Evolutionary conservation across 2,113 vertebrate genomes (phyloP).

Genomic region (Callionymus lyra): DNA sequence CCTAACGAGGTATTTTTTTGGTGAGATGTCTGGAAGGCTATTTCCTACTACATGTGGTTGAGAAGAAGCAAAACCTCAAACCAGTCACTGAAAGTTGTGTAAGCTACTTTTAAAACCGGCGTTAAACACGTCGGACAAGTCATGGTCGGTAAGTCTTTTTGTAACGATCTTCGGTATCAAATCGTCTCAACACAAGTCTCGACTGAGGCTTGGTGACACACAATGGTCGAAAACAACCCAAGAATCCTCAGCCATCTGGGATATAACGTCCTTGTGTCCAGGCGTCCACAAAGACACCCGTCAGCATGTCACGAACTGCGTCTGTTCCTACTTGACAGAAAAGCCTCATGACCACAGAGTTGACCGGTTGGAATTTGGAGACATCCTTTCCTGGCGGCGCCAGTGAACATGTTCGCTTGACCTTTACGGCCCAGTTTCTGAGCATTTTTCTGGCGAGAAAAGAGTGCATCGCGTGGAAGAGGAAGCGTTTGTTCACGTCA

Average conservation of each 20-base stretch:
- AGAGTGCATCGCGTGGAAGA: slow-evolving; percentile 12
- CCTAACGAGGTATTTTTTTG: slow-evolving; percentile 19
- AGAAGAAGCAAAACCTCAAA: slow-evolving; percentile 2
- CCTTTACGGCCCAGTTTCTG: slow-evolving; percentile 28
- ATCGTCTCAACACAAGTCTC: slow-evolving; percentile 4
- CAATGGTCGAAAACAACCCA: too few relatives aligned
- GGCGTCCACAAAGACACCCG: slow-evolving; percentile 11
- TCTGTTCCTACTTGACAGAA: too few relatives aligned
- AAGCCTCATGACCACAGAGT: slow-evolving; percentile 31
- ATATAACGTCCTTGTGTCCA: slow-evolving; percentile 20
- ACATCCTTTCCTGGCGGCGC: slow-evolving; percentile 19
- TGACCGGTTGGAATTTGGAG: slow-evolving; percentile 35
- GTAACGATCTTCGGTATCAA: slow-evolving; percentile 8
- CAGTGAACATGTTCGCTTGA: slow-evolving; percentile 18
- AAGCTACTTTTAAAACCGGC: too few relatives aligned
- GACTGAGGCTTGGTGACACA: slow-evolving; percentile 9
- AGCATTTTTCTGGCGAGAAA: slow-evolving; percentile 21
- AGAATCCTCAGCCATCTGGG: background rate
- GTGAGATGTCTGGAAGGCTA: slow-evolving; percentile 14
- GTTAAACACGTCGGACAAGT: too few relatives aligned
- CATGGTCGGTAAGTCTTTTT: background rate
- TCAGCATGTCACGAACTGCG: slow-evolving; percentile 20
- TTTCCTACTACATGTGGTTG: slow-evolving; percentile 19
- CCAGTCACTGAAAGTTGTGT: background rate
- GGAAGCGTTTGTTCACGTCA: slow-evolving; percentile 12